Base-by-base conservation (phyloP, 2,888 invertebrate species). In the Apamea anceps region DNA sequence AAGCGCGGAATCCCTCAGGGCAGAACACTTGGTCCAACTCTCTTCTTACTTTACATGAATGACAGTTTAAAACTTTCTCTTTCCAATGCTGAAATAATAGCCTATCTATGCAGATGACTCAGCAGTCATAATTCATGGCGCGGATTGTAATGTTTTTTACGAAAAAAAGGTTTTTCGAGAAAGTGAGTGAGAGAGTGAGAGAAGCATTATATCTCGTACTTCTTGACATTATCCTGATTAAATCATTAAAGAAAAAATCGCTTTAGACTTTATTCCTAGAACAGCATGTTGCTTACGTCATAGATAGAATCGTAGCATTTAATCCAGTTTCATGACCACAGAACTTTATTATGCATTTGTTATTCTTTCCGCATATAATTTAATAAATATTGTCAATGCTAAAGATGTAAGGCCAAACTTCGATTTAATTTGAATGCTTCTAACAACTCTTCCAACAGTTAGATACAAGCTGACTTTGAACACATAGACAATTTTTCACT, bases 281-380 rank as follows among this genome's bases (percentile, higher is more conserved):
- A 8, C 28, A 66, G 10, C 18, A 25, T 13, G 3, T n/a, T 57
- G 18, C 1, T 37, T 25, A 5, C 18, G 62, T 54, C 54, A n/a
- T 6, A 62, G 32, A 51, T 32, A 15, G 5, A 54, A 60, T 12
- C 15, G 28, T 1, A 2, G 12, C 12, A 15, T 32, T 10, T 48
- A 65, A 15, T 57, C 60, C 25, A 28, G 48, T 66, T 80, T 48
- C 2, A 57, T 72, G 28, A 60, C 25, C 10, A 37, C 15, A 8
- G 15, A 60, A 32, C 0, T 75, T 37, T 48, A 2, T 21, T 32
- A 48, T 12, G 4, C n/a, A 51, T 82, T 48, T 45, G 2, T 45
- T 68, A 28, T 80, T 80, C 12, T 18, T 72, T 63, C 45, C 62
- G 54, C 42, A n/a, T 60, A 3, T 8, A 25, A 48, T n/a, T n/a